Conservation (phyloP, 1,140 invertebrate genomes). For the Harpegnathos saltator region DNA sequence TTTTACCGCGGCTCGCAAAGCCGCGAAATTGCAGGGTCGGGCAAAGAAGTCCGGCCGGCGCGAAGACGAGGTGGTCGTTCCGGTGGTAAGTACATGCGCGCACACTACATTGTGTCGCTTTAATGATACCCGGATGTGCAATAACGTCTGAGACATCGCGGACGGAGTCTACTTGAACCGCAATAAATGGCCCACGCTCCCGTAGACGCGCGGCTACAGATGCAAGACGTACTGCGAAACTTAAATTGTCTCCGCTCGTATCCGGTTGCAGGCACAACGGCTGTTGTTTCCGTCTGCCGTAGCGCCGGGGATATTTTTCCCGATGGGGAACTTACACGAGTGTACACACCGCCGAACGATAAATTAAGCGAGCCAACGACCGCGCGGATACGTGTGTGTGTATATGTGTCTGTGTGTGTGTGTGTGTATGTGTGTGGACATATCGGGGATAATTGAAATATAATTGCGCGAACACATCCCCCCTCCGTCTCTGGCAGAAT, state of each 20-base stretch:
- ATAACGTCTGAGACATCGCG: slow-evolving; percentile 32
- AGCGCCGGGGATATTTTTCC: not conserved
- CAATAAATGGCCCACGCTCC: slow-evolving; percentile 47
- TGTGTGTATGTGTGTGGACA: no score
- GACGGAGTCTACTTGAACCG: slow-evolving; percentile 12
- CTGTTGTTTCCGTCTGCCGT: slow-evolving; percentile 9
- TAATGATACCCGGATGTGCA: slow-evolving; percentile 44
- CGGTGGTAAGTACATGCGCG: slow-evolving; percentile 14
- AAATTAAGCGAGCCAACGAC: not conserved
- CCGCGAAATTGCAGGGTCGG: slow-evolving; percentile 19
- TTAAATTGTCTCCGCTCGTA: slow-evolving; percentile 18
- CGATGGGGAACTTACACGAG: not conserved
- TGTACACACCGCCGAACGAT: not conserved
- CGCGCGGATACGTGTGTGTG: not conserved
- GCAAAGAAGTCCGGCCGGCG: not conserved
- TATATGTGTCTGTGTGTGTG: no score
- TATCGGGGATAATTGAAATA: not conserved
- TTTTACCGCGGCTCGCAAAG: not conserved
- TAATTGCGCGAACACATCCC: not conserved
- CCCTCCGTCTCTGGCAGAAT: not conserved
- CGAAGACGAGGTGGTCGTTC: not conserved
- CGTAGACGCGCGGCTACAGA: slow-evolving; percentile 28
- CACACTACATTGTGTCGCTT: slow-evolving; percentile 12
- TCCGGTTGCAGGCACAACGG: slow-evolving; percentile 8
- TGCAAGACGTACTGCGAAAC: slow-evolving; percentile 23